Base-by-base conservation (phyloP, 2,888 invertebrate genomes). In the Lysandra bellargus region DNA sequence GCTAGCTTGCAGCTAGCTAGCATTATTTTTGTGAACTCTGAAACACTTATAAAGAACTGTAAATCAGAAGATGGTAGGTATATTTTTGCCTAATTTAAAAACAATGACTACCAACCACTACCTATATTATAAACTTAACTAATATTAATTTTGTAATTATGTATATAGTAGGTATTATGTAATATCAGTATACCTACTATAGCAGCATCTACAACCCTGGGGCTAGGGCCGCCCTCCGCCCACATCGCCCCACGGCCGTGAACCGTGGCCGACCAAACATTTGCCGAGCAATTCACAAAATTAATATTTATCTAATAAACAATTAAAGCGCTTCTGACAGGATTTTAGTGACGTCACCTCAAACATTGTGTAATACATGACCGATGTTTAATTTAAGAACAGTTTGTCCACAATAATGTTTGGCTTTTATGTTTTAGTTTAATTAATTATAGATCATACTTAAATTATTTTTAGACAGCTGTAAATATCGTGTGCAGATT, bases 271-370 rank as follows among this genome's bases (percentile, higher is more conserved):
- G 80, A 79, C 82, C 87, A 86, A 91, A 91, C 89, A 89, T 92
- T 92, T 87, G 87, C 88, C 80, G 80, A 84, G 83, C 90, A 88
- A 91, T 91, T 88, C 88, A 88, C 88, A 84, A 88, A 88, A 91
- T 92, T 91, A 91, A 92, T 92, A 90, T 91, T 90, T 89, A 85
- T 85, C 85, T 84, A 85, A 87, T 87, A 87, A 85, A 82, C 85
- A 84, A 84, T 87, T 88, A 87, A 86, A 83, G 84, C 84, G 85
- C 84, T 75, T 61, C 74, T 61, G 60, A 75, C 75, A 61, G 75
- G 73, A 61, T 61, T 74, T 74, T 61, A 64, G 61, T 74, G 74
- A 75, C 75, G 75, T 64, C 49, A 75, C 40, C 7, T 12, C 57
- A 79, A 79, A 72, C 57, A 40, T 76, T 57, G 14, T 57, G 76